A percentile compares a stretch with the other conserved stretches of the same genome.
phyloP scores from a whole-genome alignment of 2,797 vertebrate genomes.

The Phoebastria nigripes region DNA sequence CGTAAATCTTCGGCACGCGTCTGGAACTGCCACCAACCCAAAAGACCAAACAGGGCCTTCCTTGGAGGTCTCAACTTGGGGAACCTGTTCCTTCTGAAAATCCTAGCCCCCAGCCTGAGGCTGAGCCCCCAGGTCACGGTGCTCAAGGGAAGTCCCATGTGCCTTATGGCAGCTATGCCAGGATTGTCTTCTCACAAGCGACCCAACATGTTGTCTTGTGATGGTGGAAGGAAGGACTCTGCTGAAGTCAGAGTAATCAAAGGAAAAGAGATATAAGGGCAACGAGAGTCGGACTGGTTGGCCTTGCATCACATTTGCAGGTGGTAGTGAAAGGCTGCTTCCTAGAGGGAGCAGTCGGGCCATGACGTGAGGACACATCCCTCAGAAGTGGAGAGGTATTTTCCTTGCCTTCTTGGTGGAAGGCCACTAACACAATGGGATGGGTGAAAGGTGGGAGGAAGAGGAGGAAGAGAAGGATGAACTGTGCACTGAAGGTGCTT shows the following conservation, averaged over 20 bases:
- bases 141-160: background rate
- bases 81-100: background rate
- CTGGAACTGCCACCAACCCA: background rate
- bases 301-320: background rate
- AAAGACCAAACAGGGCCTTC: background rate
- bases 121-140: background rate
- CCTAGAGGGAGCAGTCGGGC: background rate
- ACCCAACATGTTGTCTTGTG: background rate
- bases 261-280: background rate
- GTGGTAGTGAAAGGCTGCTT: background rate
- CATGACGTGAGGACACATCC: background rate
- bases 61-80: background rate
- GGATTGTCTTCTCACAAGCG: accelerated
- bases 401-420: background rate
- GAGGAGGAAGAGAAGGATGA: background rate
- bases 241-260: background rate
- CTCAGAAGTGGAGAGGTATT: background rate
- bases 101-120: background rate
- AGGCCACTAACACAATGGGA: background rate
- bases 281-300: background rate
- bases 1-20: background rate
- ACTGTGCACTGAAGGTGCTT: background rate
- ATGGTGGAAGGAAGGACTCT: background rate
- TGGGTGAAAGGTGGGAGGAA: background rate
- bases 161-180: background rate